A percentile compares a stretch with the other conserved stretches of the same genome.
These are phyloP conservation scores for Polyodon spathula DNA, from an alignment of 2,113 vertebrate genomes.

Conservation along the genomic window DNA sequence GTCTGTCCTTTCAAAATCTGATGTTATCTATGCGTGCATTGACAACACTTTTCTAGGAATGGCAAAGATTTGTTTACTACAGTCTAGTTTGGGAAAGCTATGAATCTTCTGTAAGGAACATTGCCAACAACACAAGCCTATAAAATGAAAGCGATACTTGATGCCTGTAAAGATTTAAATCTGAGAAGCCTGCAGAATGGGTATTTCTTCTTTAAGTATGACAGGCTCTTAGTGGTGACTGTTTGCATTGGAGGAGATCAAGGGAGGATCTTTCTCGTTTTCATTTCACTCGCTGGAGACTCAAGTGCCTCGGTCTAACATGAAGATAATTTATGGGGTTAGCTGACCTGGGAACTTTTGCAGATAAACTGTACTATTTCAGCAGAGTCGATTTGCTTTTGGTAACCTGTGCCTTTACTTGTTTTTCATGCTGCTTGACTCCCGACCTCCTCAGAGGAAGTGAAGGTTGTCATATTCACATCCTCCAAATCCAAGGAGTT, in stretches of 20 bases:
- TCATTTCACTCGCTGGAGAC: not conserved
- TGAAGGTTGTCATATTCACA: too few relatives aligned
- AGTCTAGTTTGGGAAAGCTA: too few relatives aligned
- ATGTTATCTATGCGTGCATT: too few relatives aligned
- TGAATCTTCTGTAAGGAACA: too few relatives aligned
- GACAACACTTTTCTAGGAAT: too few relatives aligned
- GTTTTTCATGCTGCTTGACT: slow-evolving; percentile 29
- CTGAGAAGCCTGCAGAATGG: not conserved
- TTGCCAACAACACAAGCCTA: not conserved
- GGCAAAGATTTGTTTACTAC: too few relatives aligned
- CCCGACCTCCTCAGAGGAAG: too few relatives aligned
- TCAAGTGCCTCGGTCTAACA: slow-evolving; percentile 4
- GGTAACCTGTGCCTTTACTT: slow-evolving; percentile 17
- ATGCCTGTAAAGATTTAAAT: not conserved
- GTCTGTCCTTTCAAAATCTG: too few relatives aligned
- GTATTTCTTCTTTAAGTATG: not conserved
- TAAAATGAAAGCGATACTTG: not conserved
- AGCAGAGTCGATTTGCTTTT: slow-evolving; percentile 28
- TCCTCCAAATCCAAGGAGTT: too few relatives aligned
- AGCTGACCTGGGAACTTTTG: slow-evolving; percentile 20
- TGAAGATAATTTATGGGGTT: slow-evolving; percentile 19
- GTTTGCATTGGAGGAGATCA: slow-evolving; percentile 5
- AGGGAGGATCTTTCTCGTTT: slow-evolving; percentile 1
- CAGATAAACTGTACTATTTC: slow-evolving; percentile 23
- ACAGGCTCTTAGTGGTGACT: not conserved